A percentile compares a stretch with the other conserved stretches of the same genome.
Conservation (phyloP, 2,113 vertebrate genomes). For the Tiliqua scincoides region DNA sequence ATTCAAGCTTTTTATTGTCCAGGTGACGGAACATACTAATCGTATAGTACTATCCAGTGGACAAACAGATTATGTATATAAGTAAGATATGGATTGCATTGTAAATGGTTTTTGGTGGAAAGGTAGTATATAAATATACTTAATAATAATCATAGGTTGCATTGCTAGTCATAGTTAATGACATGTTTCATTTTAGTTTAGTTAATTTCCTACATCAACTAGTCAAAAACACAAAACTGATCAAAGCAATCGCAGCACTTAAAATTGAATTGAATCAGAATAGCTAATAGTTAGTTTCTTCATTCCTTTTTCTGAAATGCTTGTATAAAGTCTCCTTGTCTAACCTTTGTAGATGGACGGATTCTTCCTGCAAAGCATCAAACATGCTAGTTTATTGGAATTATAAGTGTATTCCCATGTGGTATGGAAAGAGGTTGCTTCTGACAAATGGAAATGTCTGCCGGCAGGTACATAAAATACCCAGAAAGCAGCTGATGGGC, state of each 20-base stretch:
- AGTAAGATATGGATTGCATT: conserved; percentile 17
- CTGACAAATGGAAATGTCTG: conserved; percentile 22
- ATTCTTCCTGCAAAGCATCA: conserved; percentile 34
- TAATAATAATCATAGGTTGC: conserved; percentile 23
- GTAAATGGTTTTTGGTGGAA: not conserved
- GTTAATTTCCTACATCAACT: not conserved
- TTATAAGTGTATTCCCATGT: conserved; percentile 21
- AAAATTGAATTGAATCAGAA: not conserved
- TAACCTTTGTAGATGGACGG: conserved; percentile 46
- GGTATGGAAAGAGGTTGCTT: conserved; percentile 40
- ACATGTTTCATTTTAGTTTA: conserved; percentile 31
- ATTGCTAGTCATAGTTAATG: conserved; percentile 32
- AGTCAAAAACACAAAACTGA: conserved; percentile 31
- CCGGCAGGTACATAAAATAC: conserved; percentile 13
- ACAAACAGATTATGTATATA: conserved; percentile 21
- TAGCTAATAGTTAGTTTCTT: conserved; percentile 35
- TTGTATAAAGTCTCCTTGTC: conserved; percentile 31
- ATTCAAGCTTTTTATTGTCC: not conserved
- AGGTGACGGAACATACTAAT: not conserved
- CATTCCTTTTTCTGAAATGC: conserved; percentile 31
- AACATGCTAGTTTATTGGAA: conserved; percentile 14
- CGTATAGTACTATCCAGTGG: conserved; percentile 9
- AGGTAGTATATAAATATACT: not conserved
- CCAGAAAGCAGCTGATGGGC: conserved; percentile 15
- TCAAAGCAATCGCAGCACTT: conserved; percentile 1